These are phyloP conservation scores for Pollimyrus isidori DNA, from an alignment of 2,113 vertebrate genomes.

Conservation along the genomic window DNA sequence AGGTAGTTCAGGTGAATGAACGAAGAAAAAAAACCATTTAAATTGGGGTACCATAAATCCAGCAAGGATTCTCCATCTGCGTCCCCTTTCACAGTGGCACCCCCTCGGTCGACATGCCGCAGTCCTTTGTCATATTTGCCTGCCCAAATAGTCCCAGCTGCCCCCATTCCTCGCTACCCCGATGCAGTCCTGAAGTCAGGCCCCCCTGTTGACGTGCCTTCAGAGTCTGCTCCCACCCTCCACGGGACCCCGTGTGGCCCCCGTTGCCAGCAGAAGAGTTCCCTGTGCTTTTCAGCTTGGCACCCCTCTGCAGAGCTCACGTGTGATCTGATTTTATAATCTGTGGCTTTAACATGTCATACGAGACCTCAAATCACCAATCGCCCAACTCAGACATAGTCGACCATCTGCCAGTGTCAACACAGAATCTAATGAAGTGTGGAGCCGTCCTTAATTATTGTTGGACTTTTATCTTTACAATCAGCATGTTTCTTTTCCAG, in stretches of 20 bases:
- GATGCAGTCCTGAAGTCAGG: no score
- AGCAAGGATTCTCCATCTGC: no score
- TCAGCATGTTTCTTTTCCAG: slow-evolving; percentile 50
- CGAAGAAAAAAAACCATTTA: no score
- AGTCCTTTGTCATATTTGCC: neutral
- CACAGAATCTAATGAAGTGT: neutral
- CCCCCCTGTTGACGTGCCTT: no score
- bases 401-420: neutral
- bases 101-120: neutral
- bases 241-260: neutral
- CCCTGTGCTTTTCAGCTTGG: neutral
- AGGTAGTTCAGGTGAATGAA: no score
- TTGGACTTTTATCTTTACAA: slow-evolving; percentile 48
- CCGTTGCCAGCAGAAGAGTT: neutral
- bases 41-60: no score
- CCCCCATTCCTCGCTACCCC: no score
- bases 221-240: neutral
- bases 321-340: neutral
- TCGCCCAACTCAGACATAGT: neutral
- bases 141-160: no score
- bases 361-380: neutral
- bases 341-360: neutral
- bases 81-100: neutral
- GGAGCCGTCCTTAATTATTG: slow-evolving; percentile 40
- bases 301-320: neutral